These are phyloP conservation scores for Ostrea denselamellosa DNA, from an alignment of 1,140 invertebrate genomes.

Conservation along the genomic window DNA sequence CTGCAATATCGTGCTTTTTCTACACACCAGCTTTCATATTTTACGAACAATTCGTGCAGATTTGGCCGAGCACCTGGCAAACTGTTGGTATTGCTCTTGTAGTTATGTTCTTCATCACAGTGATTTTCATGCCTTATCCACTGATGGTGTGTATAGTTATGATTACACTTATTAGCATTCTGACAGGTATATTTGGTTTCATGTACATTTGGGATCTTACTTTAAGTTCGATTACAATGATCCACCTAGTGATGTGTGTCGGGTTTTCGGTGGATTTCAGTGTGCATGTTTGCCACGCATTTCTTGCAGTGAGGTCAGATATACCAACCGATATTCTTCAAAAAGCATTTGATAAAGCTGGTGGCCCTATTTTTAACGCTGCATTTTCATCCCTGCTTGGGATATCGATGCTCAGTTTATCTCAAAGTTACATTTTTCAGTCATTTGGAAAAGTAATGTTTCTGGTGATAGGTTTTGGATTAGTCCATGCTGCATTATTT, in stretches of 20 bases:
- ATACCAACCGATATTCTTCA: slow-evolving; percentile 88
- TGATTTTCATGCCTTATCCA: slow-evolving; percentile 96
- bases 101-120: slow-evolving; percentile 97
- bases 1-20: slow-evolving; percentile 60
- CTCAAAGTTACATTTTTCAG: slow-evolving; percentile 96
- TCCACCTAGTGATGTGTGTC: slow-evolving; percentile 99
- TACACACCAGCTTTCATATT: slow-evolving; percentile 70
- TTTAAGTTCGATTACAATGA: slow-evolving; percentile 98
- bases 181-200: slow-evolving; percentile 96
- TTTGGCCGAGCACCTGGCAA: slow-evolving; percentile 94
- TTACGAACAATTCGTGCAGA: slow-evolving; percentile 90
- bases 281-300: slow-evolving; percentile 97
- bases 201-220: slow-evolving; percentile 97
- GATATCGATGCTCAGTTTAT: slow-evolving; percentile 90
- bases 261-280: slow-evolving; percentile 99
- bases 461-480: slow-evolving; percentile 95
- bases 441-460: slow-evolving; percentile 99
- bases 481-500: slow-evolving; percentile 94
- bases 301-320: slow-evolving; percentile 83
- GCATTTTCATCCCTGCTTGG: slow-evolving; percentile 95
- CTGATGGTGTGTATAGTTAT: slow-evolving; percentile 96
- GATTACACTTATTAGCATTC: slow-evolving; percentile 96
- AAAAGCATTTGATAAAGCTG: slow-evolving; percentile 92
- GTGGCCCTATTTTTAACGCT: slow-evolving; percentile 96
- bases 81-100: slow-evolving; percentile 94